phyloP scores from a whole-genome alignment of 2,113 vertebrate genomes.

The Anguilla japonica region DNA sequence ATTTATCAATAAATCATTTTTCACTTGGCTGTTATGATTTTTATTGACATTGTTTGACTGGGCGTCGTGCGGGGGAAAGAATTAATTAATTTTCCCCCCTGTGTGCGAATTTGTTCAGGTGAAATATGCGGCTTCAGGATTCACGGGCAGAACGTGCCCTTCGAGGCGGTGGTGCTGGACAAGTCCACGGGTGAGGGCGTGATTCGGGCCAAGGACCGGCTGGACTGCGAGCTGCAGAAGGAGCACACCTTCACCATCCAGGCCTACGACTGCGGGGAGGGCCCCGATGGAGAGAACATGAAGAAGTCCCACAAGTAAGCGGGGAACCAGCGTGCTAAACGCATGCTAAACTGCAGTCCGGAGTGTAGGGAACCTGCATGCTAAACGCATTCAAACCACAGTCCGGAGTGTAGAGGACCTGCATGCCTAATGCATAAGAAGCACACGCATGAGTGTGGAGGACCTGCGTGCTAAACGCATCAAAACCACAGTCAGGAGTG shows the following conservation, averaged over 20 bases:
- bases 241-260: conserved; percentile 96
- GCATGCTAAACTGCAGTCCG: too few species aligned
- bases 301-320: conserved; percentile 99
- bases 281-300: conserved; percentile 81
- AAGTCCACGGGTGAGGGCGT: conserved; percentile 93
- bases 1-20: conserved; percentile 31
- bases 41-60: neutral
- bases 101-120: conserved; percentile 70
- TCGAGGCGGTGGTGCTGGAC: conserved; percentile 95
- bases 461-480: too few species aligned
- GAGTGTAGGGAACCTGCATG: too few species aligned
- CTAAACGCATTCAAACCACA: too few species aligned
- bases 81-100: neutral
- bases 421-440: too few species aligned
- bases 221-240: conserved; percentile 96
- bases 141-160: conserved; percentile 92
- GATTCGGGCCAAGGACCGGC: conserved; percentile 87
- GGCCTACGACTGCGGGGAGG: conserved; percentile 94
- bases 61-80: neutral
- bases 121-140: conserved; percentile 99
- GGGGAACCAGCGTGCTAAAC: too few species aligned
- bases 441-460: conserved; percentile 39
- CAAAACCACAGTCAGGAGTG: too few species aligned
- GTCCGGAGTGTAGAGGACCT: too few species aligned
- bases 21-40: conserved; percentile 4